A percentile compares a stretch with the other conserved stretches of the same genome.
These are phyloP conservation scores for Sinosuthora webbiana DNA, from an alignment of 2,113 vertebrate species.

Conservation along the genomic window DNA sequence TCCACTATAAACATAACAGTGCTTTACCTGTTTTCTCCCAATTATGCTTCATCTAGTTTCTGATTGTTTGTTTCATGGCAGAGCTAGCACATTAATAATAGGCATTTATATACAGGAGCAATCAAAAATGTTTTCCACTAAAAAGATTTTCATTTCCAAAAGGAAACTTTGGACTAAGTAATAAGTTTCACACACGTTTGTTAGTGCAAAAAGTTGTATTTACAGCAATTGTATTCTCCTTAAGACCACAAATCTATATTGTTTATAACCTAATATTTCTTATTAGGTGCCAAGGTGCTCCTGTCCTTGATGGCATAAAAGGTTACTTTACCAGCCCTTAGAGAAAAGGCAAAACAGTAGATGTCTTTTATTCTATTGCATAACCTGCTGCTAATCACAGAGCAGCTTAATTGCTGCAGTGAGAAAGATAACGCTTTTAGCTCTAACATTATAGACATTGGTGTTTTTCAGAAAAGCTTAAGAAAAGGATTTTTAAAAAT, in stretches of 20 bases:
- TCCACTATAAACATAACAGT: background rate
- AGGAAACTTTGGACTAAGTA: background rate
- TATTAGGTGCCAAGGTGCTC: background rate
- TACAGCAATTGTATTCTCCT: background rate
- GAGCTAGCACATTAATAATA: background rate
- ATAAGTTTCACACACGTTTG: background rate
- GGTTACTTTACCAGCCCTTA: background rate
- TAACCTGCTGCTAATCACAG: conserved; percentile 9
- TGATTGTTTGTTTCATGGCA: background rate
- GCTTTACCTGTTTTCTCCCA: background rate
- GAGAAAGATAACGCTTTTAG: conserved; percentile 18
- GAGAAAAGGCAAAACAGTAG: background rate
- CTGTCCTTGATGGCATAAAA: background rate
- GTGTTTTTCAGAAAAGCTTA: background rate
- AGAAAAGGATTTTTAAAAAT: background rate
- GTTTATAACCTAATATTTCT: background rate
- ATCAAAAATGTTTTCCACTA: background rate
- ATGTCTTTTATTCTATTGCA: background rate
- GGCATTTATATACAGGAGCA: background rate
- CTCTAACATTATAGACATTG: background rate
- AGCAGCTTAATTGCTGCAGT: conserved; percentile 3
- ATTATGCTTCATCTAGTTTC: background rate
- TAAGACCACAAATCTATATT: background rate
- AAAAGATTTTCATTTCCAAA: background rate
- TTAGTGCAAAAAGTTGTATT: background rate